Evolutionary conservation across 2,888 invertebrate species (phyloP).

Genomic region (Spicauda simplicius): DNA sequence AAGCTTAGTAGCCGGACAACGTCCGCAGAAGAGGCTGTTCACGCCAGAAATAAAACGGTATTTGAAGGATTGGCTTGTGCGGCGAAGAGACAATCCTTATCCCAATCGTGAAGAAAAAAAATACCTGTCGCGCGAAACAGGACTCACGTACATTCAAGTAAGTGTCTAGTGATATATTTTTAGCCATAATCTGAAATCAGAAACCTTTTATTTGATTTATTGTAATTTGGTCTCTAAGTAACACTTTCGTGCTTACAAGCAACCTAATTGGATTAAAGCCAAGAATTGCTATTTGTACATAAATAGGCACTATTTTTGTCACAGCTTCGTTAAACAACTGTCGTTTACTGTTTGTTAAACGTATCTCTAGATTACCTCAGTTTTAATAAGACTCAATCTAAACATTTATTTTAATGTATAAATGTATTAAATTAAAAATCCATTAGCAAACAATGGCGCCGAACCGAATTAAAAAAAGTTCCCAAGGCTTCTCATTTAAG

Average conservation of each 20-base stretch:
- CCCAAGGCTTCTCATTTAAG: too few relatives aligned
- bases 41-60: slow-evolving; percentile 92
- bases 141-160: slow-evolving; percentile 91
- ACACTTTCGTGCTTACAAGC: slow-evolving; percentile 70
- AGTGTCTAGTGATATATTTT: slow-evolving; percentile 45
- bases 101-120: slow-evolving; percentile 92
- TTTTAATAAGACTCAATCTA: neutral
- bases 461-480: too few relatives aligned
- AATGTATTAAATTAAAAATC: too few relatives aligned
- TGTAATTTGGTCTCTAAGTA: slow-evolving; percentile 46
- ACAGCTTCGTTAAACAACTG: slow-evolving; percentile 66
- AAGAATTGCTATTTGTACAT: slow-evolving; percentile 81
- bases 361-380: slow-evolving; percentile 2
- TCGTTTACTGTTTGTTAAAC: slow-evolving; percentile 33
- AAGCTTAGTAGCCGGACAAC: slow-evolving; percentile 84
- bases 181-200: slow-evolving; percentile 25
- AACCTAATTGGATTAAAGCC: slow-evolving; percentile 80
- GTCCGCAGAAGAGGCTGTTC: slow-evolving; percentile 89
- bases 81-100: slow-evolving; percentile 91
- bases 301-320: slow-evolving; percentile 83
- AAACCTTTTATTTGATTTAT: slow-evolving; percentile 34
- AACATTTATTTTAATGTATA: neutral
- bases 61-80: slow-evolving; percentile 91
- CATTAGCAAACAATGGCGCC: too few relatives aligned
- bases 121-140: slow-evolving; percentile 89